Percentiles rank a stretch among this genome's conserved stretches.
Conservation (phyloP, 2,113 vertebrate genomes). For the Promerops cafer region DNA sequence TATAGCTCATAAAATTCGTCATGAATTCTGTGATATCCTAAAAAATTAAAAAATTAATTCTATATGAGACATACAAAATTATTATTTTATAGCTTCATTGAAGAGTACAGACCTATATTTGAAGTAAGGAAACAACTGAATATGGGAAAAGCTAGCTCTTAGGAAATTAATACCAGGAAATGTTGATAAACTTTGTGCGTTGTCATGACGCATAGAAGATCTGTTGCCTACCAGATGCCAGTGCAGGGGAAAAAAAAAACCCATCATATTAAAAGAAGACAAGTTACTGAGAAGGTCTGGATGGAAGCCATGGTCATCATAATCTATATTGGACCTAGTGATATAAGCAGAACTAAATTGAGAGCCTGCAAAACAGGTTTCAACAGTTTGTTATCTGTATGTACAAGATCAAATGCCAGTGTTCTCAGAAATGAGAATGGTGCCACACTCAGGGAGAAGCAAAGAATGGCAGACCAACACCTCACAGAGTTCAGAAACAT, state of each 20-base stretch:
- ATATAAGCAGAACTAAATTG: constrained; percentile 30
- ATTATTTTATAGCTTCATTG: background rate
- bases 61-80: background rate
- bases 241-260: background rate
- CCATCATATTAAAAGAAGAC: background rate
- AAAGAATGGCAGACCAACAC: background rate
- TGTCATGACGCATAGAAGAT: constrained; percentile 20
- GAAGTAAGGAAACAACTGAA: background rate
- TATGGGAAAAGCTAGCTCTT: background rate
- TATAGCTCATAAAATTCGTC: background rate
- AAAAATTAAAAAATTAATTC: background rate
- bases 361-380: constrained; percentile 2
- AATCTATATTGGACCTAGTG: constrained; percentile 22
- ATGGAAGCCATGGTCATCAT: constrained; percentile 37
- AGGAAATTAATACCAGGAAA: background rate
- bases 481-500: background rate
- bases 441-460: constrained; percentile 35
- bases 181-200: background rate
- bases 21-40: background rate
- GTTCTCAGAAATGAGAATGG: background rate
- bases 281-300: constrained; percentile 45
- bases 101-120: background rate
- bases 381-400: background rate
- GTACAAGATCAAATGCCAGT: background rate
- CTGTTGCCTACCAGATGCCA: constrained; percentile 22